Percentiles rank a stretch among this genome's conserved stretches.
Conservation (phyloP, 2,888 invertebrate species). For the Cheilosia scutellata region DNA sequence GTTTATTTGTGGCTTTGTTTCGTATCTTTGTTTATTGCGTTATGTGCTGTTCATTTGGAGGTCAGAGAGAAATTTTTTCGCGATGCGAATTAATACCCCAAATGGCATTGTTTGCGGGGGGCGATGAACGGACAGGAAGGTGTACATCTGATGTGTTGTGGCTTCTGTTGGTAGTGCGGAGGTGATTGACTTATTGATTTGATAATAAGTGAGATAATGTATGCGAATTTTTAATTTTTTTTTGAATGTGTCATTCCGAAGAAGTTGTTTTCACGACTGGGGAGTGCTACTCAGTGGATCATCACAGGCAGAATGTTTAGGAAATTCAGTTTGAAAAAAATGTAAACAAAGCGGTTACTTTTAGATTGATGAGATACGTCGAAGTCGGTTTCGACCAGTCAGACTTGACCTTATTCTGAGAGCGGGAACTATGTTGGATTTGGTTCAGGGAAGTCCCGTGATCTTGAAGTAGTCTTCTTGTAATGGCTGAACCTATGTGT, state of each 20-base stretch:
- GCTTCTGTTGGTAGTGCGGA: neutral
- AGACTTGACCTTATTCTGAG: too few species aligned
- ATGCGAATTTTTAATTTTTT: constrained; percentile 31
- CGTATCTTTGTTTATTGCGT: constrained; percentile 7
- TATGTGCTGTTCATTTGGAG: constrained; percentile 8
- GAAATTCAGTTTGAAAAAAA: too few species aligned
- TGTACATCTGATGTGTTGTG: constrained; percentile 4
- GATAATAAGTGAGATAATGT: constrained; percentile 61
- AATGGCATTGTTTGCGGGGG: constrained; percentile 34
- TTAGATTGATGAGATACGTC: too few species aligned
- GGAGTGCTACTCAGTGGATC: too few species aligned
- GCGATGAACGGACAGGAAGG: too few species aligned
- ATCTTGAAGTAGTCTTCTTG: too few species aligned
- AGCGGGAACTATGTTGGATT: too few species aligned
- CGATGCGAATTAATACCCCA: constrained; percentile 66
- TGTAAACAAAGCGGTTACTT: too few species aligned
- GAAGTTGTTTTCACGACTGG: neutral
- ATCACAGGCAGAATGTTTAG: too few species aligned
- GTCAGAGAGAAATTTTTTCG: constrained; percentile 64
- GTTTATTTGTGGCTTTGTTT: constrained; percentile 6
- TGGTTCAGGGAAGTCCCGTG: too few species aligned
- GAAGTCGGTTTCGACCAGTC: too few species aligned
- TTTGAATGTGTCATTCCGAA: neutral
- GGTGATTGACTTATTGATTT: constrained; percentile 65
- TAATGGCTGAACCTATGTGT: too few species aligned